phyloP scores from a whole-genome alignment of 2,113 vertebrate species.

The Megaleporinus macrocephalus region DNA sequence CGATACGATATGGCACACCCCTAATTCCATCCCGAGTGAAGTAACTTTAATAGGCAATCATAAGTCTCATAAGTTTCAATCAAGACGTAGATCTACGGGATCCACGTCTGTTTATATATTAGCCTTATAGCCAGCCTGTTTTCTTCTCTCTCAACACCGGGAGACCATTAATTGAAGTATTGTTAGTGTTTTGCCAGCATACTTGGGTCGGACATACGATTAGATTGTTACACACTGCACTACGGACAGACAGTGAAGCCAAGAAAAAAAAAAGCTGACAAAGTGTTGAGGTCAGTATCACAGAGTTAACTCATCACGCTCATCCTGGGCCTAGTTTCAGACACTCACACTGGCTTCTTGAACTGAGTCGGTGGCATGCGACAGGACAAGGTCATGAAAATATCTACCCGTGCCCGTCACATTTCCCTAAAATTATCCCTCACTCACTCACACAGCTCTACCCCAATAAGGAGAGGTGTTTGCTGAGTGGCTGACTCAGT shows the following conservation, averaged over 20 bases:
- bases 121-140: too few relatives aligned
- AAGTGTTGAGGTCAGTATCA: not conserved
- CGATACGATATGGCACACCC: too few relatives aligned
- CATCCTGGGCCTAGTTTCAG: slow-evolving; percentile 13
- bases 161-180: too few relatives aligned
- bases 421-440: slow-evolving; percentile 46
- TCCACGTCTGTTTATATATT: too few relatives aligned
- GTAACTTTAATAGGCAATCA: too few relatives aligned
- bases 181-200: too few relatives aligned
- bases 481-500: slow-evolving; percentile 48
- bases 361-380: not conserved
- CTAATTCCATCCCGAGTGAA: too few relatives aligned
- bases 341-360: not conserved
- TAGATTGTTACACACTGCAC: too few relatives aligned
- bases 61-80: too few relatives aligned
- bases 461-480: slow-evolving; percentile 62
- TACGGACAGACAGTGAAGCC: not conserved
- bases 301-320: not conserved
- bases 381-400: slow-evolving; percentile 30
- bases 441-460: not conserved
- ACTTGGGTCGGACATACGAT: too few relatives aligned
- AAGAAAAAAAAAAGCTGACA: not conserved
- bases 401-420: not conserved
- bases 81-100: too few relatives aligned
- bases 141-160: too few relatives aligned